Conservation (phyloP, 2,113 vertebrate genomes). For the Thalassarche chlororhynchos region DNA sequence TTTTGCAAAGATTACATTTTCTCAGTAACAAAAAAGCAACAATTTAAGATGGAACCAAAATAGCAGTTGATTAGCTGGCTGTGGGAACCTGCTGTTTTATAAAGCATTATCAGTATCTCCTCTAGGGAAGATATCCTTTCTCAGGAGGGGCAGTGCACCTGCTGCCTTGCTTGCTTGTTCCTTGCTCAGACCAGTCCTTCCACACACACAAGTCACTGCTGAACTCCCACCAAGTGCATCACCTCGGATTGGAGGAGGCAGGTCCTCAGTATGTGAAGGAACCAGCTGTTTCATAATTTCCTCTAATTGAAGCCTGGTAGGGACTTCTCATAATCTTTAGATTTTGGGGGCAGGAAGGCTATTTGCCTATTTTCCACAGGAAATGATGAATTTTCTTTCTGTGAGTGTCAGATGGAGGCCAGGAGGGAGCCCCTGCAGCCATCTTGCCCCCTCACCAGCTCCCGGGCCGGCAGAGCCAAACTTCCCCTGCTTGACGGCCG, state of each 20-base stretch:
- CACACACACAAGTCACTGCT: neutral
- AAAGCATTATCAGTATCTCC: neutral
- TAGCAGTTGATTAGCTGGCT: neutral
- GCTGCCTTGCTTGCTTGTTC: neutral
- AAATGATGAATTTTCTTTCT: neutral
- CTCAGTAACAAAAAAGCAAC: neutral
- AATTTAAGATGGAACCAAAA: neutral
- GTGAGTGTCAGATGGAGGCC: neutral
- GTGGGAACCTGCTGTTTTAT: neutral
- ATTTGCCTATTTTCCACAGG: neutral
- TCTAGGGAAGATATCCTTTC: neutral
- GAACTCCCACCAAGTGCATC: neutral
- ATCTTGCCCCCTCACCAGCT: conserved; percentile 20
- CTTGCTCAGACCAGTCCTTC: neutral
- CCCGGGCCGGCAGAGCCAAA: neutral
- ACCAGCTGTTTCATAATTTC: neutral
- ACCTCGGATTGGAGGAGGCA: neutral
- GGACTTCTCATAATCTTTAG: neutral
- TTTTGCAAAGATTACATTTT: neutral
- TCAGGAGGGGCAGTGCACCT: neutral
- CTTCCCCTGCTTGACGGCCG: neutral
- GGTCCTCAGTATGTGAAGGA: neutral
- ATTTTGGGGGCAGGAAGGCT: neutral
- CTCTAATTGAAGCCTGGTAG: neutral
- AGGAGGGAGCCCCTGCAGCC: neutral